Evolutionary conservation across 2,888 invertebrate species (phyloP), one percentile per base, ranked within the genome.

Genomic region (Trachelus troglodyta): DNA sequence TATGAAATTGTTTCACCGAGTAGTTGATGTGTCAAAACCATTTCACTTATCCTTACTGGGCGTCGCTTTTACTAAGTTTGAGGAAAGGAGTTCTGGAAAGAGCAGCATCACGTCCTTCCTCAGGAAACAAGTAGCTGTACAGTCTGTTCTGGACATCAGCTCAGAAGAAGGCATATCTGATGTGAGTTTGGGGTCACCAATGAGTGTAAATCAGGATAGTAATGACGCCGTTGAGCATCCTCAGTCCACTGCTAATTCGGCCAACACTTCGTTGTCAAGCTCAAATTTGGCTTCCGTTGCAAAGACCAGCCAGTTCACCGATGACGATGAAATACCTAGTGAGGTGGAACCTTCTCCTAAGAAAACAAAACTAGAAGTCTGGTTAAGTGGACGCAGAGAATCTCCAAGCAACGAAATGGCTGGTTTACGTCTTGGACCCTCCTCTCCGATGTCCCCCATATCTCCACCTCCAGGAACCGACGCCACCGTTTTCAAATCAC

Each of bases 31-130:
- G 83, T 93, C 94, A 37, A 95, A 95, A 92, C 95, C 96, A 81
- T 97, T 96, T 92, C 96, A 96, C 91, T 94, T 97, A 85, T 96
- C 96, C 0, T 92, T 96, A 77, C 93, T 97, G 79, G 97, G 96
- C n/a, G 92, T 96, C 87, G 95, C 96, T 33, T 96, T 96, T 89
- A 96, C 96, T 1, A 96, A 96, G 90, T 96, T 97, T 88, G 95
- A 95, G 85, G 96, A 95, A 84, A 93, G 94, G 79, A 94, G 94
- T 89, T 94, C 93, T 4, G 95, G 95, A 1, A 93, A 94, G 82
- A 94, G 95, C 85, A 95, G 96, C 23, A 95, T 96, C 85, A 94
- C 95, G 11, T 95, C 95, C 80, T 96, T 95, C 88, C 92, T 96
- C 76, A 94, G 95, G 90, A 96, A 95, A 90, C 95, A 96, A 89